A percentile compares a stretch with the other conserved stretches of the same genome.
Conservation (phyloP, 2,888 invertebrate species). For the Pseudeuparius sepicola region DNA sequence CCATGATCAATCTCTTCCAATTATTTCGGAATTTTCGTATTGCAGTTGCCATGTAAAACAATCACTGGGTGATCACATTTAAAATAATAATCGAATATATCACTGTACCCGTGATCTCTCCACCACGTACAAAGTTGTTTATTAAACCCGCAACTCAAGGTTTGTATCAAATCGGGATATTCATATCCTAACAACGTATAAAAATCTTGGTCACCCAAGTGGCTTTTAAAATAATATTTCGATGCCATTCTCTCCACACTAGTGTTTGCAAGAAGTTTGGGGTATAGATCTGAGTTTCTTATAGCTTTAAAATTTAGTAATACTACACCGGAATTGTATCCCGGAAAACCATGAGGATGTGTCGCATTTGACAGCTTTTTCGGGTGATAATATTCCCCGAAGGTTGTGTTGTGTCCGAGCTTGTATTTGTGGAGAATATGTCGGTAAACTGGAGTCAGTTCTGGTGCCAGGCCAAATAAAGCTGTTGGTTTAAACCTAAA, state of each 20-base stretch:
- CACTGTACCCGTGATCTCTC: constrained; percentile 62
- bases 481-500: constrained; percentile 49
- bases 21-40: constrained; percentile 52
- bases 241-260: constrained; percentile 45
- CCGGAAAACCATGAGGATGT: constrained; percentile 51
- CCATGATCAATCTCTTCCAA: no score
- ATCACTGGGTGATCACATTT: constrained; percentile 54
- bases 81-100: constrained; percentile 62
- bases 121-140: constrained; percentile 76
- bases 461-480: constrained; percentile 62
- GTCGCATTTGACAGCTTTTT: constrained; percentile 24
- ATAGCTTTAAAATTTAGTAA: constrained; percentile 58
- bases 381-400: constrained; percentile 41
- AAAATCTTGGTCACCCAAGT: constrained; percentile 77
- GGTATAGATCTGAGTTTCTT: constrained; percentile 51
- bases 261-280: constrained; percentile 44
- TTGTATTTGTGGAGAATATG: constrained; percentile 62
- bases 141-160: constrained; percentile 70
- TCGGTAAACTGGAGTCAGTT: constrained; percentile 68
- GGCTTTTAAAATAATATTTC: constrained; percentile 57
- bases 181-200: constrained; percentile 63
- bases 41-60: constrained; percentile 67
- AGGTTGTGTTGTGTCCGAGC: constrained; percentile 47
- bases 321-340: constrained; percentile 73
- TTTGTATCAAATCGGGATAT: constrained; percentile 58